Evolutionary conservation across 2,888 invertebrate species (phyloP).

Genomic region (Dolichomitus sp.): DNA sequence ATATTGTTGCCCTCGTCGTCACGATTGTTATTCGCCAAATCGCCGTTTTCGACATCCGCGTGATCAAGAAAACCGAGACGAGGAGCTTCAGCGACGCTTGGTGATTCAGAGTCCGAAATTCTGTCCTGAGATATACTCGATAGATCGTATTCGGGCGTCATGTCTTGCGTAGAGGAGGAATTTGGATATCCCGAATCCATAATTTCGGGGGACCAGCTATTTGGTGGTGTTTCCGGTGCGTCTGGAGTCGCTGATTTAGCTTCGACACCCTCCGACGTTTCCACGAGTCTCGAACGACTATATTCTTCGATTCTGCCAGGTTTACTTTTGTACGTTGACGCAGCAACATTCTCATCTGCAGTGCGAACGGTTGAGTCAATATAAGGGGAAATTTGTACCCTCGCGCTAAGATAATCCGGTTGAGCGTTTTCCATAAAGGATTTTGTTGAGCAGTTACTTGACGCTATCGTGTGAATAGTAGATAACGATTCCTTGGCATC

Average conservation of each 20-base stretch:
- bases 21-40: constrained; percentile 87
- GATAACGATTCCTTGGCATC: background rate
- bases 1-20: constrained; percentile 87
- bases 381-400: background rate
- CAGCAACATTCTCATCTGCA: background rate
- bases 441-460: background rate
- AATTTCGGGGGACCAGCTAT: constrained; percentile 80
- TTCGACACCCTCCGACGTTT: constrained; percentile 56
- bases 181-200: constrained; percentile 84
- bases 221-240: constrained; percentile 74
- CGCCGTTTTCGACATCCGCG: constrained; percentile 86
- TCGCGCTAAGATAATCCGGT: background rate
- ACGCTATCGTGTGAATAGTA: background rate
- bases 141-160: constrained; percentile 79
- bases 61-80: constrained; percentile 68
- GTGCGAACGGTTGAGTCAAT: background rate
- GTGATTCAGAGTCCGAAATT: constrained; percentile 71
- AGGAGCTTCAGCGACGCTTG: constrained; percentile 76
- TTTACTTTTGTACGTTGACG: background rate
- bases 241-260: constrained; percentile 71
- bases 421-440: background rate
- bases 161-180: constrained; percentile 79
- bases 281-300: constrained; percentile 24
- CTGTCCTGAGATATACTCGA: constrained; percentile 79
- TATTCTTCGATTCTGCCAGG: background rate